Percentiles rank a stretch among this genome's conserved stretches.
phyloP scores from a whole-genome alignment of 2,888 invertebrate species.

The Cephus pulcher region DNA sequence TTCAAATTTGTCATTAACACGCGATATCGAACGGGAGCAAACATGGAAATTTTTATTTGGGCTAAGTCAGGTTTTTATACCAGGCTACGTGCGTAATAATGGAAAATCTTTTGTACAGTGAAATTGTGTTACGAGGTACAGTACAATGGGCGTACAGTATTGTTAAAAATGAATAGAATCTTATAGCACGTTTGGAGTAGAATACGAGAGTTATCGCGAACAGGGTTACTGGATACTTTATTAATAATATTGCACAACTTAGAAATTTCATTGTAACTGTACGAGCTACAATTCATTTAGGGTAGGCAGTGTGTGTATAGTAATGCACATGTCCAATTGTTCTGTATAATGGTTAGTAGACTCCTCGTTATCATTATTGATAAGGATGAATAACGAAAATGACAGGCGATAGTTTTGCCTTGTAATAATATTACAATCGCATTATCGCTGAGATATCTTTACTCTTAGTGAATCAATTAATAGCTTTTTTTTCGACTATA shows the following conservation, averaged over 20 bases:
- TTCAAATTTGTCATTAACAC: not conserved
- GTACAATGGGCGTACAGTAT: not conserved
- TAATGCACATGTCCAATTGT: not conserved
- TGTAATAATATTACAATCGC: not conserved
- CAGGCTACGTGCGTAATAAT: not conserved
- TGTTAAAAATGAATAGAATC: not conserved
- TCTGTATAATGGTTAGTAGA: not conserved
- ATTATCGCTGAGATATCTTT: not conserved
- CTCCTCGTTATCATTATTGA: not conserved
- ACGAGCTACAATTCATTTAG: not conserved
- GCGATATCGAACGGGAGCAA: not conserved
- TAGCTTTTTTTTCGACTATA: not conserved
- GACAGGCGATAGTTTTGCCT: not conserved
- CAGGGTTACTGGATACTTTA: constrained; percentile 31
- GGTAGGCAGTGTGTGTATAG: not conserved
- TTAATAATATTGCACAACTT: constrained; percentile 37
- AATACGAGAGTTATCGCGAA: constrained; percentile 24
- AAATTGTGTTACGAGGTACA: not conserved
- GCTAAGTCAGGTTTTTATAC: not conserved
- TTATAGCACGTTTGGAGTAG: not conserved
- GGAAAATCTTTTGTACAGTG: not conserved
- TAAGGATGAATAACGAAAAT: not conserved
- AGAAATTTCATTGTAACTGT: not conserved
- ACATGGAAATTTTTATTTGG: too few species aligned
- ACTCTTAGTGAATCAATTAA: not conserved